Evolutionary conservation across 2,113 vertebrate genomes (phyloP).

Genomic region (Oophaga pumilio): DNA sequence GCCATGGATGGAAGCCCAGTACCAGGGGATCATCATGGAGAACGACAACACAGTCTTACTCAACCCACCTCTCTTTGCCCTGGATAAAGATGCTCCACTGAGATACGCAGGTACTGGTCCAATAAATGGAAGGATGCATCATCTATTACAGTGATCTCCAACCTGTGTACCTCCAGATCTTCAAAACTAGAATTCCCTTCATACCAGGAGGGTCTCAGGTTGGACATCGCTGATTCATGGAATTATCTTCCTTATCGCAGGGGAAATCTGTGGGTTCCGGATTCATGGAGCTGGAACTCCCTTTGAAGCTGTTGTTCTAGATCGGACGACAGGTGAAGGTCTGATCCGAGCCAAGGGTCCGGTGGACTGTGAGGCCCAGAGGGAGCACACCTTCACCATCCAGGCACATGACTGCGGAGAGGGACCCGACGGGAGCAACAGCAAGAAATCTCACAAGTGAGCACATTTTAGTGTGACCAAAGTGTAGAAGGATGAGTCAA

Average conservation of each 20-base stretch:
- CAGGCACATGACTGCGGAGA: slow-evolving; percentile 98
- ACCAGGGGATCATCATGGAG: slow-evolving; percentile 98
- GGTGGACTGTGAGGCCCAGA: slow-evolving; percentile 93
- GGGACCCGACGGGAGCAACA: slow-evolving; percentile 91
- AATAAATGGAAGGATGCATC: not conserved
- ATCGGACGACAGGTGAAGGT: slow-evolving; percentile 94
- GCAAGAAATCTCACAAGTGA: slow-evolving; percentile 99
- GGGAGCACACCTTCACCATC: slow-evolving; percentile 97
- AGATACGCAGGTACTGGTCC: slow-evolving; percentile 87
- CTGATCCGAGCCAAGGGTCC: slow-evolving; percentile 94
- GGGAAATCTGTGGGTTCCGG: slow-evolving; percentile 96
- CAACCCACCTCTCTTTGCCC: slow-evolving; percentile 92
- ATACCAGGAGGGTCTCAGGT: not conserved
- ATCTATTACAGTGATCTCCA: not conserved
- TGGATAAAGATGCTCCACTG: slow-evolving; percentile 96
- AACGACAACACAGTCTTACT: slow-evolving; percentile 97
- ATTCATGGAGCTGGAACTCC: slow-evolving; percentile 90
- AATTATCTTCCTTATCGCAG: slow-evolving; percentile 65
- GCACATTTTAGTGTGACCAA: slow-evolving; percentile 40
- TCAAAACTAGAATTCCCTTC: not conserved
- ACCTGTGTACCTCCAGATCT: not conserved
- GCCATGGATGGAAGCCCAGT: slow-evolving; percentile 97
- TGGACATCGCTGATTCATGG: not conserved
- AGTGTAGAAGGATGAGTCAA: not conserved
- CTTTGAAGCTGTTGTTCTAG: slow-evolving; percentile 95